Conservation (phyloP, 30 jellyfish, hydroid and myxozoan genomes). For the Hydractinia symbiolongicarpus region DNA sequence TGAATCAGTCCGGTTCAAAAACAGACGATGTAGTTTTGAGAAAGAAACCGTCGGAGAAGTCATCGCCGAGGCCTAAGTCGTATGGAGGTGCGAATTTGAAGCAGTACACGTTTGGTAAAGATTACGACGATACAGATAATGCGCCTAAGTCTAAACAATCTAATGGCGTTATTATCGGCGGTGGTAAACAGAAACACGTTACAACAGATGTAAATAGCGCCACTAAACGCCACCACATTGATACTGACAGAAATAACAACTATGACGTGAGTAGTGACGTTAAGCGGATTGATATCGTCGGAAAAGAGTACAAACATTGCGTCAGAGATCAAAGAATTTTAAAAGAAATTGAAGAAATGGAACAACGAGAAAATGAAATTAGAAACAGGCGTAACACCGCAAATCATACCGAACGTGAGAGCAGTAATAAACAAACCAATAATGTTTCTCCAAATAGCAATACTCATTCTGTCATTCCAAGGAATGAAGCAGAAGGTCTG, state of each 20-base stretch:
- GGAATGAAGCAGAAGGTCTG: neutral
- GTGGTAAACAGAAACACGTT: neutral
- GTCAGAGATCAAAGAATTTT: conserved; percentile 5
- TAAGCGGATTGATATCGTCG: neutral
- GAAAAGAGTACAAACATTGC: conserved; percentile 7
- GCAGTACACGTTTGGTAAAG: neutral
- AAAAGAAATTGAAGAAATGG: neutral
- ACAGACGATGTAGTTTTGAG: conserved; percentile 2
- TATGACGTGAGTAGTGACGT: neutral
- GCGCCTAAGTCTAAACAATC: neutral
- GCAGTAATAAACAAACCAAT: neutral
- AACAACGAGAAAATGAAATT: conserved; percentile 9
- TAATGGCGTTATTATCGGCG: neutral
- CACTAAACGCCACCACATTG: neutral
- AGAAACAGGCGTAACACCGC: neutral
- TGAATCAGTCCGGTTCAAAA: neutral
- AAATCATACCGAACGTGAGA: neutral
- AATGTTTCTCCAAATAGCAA: neutral
- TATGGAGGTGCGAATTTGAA: neutral
- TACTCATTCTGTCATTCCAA: neutral
- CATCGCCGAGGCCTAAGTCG: neutral
- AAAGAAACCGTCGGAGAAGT: neutral
- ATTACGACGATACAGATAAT: neutral
- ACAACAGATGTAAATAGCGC: neutral
- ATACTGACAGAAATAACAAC: conserved; percentile 2